Conservation (phyloP, 1,140 invertebrate genomes). For the Plutomurus gul region DNA sequence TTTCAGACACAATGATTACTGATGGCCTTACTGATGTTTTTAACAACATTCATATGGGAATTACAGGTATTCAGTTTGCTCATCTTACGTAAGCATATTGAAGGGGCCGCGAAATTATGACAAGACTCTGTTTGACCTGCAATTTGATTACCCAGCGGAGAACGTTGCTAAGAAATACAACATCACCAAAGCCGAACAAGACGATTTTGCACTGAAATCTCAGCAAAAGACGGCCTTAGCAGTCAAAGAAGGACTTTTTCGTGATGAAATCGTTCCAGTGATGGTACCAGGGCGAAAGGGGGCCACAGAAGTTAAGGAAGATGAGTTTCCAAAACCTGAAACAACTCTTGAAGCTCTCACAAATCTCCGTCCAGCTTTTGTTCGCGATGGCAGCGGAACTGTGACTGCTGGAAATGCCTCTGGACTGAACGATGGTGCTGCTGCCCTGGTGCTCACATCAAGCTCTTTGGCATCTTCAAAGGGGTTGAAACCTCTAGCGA, state of each 20-base stretch:
- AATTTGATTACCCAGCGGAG: constrained; percentile 66
- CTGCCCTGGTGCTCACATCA: constrained; percentile 74
- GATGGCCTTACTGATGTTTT: constrained; percentile 85
- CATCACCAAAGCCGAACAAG: constrained; percentile 75
- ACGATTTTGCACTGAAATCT: constrained; percentile 72
- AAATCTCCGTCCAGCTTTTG: constrained; percentile 69
- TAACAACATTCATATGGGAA: constrained; percentile 78
- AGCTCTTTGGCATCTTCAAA: constrained; percentile 61
- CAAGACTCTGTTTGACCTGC: constrained; percentile 26
- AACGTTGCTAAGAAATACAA: constrained; percentile 74
- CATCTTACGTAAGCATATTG: background rate
- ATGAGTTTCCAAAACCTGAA: constrained; percentile 71
- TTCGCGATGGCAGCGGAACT: constrained; percentile 66
- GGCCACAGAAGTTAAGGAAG: constrained; percentile 61
- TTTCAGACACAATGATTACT: constrained; percentile 72
- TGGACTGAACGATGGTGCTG: constrained; percentile 85
- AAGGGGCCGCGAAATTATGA: too few relatives aligned
- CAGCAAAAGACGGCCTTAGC: constrained; percentile 72
- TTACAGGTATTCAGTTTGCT: constrained; percentile 70
- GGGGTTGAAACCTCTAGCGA: constrained; percentile 65
- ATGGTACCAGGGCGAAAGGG: constrained; percentile 61
- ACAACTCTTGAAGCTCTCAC: constrained; percentile 65
- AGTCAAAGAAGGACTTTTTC: constrained; percentile 68
- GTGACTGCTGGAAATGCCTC: constrained; percentile 80
- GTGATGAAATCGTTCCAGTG: constrained; percentile 72